Percentiles rank a stretch among this genome's conserved stretches.
Evolutionary conservation across 2,888 invertebrate species (phyloP).

Genomic region (Drosophila rellima): DNA sequence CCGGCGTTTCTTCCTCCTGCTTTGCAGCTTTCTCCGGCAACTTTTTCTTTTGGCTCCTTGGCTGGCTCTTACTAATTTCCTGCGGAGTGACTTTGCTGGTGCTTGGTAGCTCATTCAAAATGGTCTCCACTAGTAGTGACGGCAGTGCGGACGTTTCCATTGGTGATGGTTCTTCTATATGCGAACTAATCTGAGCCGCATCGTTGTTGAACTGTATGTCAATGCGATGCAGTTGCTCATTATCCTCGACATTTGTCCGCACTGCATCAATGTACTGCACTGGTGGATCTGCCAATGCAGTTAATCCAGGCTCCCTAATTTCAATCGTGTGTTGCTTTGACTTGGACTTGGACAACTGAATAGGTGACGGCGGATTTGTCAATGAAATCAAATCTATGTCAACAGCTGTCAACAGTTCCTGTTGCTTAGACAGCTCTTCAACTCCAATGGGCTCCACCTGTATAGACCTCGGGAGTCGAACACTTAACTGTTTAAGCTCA

Average conservation of each 20-base stretch:
- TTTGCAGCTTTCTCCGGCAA: not conserved
- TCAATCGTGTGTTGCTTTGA: no score
- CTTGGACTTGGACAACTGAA: no score
- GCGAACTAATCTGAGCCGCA: not conserved
- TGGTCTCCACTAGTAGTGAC: not conserved
- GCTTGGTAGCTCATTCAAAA: slow-evolving; percentile 15
- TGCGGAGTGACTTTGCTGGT: slow-evolving; percentile 5
- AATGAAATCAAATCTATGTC: not conserved
- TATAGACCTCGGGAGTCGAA: not conserved
- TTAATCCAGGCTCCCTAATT: not conserved
- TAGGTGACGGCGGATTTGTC: not conserved
- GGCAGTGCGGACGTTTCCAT: not conserved
- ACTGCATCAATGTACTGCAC: not conserved
- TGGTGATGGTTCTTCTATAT: not conserved
- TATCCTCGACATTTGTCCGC: not conserved
- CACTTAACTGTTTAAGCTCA: not conserved
- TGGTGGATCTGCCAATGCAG: not conserved
- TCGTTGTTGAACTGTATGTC: not conserved
- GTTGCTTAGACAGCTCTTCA: not conserved
- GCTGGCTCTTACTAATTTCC: not conserved
- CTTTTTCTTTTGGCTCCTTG: not conserved
- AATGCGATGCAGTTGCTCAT: not conserved
- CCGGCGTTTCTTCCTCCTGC: not conserved
- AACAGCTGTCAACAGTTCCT: not conserved
- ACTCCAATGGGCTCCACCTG: not conserved